Evolutionary conservation across 2,113 vertebrate genomes (phyloP).

Genomic region (Turnix velox): DNA sequence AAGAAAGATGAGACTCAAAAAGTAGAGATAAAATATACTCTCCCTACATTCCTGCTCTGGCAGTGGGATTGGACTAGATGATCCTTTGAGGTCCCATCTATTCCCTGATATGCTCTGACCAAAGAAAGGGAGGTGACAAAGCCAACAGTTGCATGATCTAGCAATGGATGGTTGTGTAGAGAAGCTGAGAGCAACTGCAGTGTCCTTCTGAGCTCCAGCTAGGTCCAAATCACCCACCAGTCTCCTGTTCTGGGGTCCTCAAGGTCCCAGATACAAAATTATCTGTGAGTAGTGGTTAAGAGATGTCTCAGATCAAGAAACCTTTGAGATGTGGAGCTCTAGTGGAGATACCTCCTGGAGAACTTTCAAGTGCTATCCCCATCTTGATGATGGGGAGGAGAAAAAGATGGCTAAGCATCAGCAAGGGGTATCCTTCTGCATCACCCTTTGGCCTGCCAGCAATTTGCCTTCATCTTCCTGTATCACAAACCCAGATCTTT

Average conservation of each 20-base stretch:
- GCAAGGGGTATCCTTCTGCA: not conserved
- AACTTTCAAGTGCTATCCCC: too few relatives aligned
- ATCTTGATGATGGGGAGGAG: not conserved
- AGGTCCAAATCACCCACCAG: not conserved
- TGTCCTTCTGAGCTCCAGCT: rapidly evolving
- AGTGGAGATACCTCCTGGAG: too few relatives aligned
- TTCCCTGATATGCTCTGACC: too few relatives aligned
- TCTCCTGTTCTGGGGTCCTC: not conserved
- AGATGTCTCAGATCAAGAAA: not conserved
- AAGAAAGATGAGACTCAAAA: not conserved
- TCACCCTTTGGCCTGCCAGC: not conserved
- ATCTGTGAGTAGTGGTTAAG: not conserved
- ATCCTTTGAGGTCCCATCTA: too few relatives aligned
- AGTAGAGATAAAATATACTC: not conserved
- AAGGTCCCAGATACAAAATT: not conserved
- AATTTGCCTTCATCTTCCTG: rapidly evolving
- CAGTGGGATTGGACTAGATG: too few relatives aligned
- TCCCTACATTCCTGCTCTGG: too few relatives aligned
- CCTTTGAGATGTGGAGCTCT: not conserved
- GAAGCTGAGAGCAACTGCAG: not conserved
- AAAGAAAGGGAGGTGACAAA: not conserved
- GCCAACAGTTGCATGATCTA: not conserved
- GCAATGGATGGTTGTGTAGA: rapidly evolving
- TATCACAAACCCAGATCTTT: rapidly evolving
- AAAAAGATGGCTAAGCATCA: not conserved